A percentile compares a stretch with the other conserved stretches of the same genome.
Evolutionary conservation across 1,140 invertebrate species (phyloP).

Genomic region (Atopsyche davidsoni): DNA sequence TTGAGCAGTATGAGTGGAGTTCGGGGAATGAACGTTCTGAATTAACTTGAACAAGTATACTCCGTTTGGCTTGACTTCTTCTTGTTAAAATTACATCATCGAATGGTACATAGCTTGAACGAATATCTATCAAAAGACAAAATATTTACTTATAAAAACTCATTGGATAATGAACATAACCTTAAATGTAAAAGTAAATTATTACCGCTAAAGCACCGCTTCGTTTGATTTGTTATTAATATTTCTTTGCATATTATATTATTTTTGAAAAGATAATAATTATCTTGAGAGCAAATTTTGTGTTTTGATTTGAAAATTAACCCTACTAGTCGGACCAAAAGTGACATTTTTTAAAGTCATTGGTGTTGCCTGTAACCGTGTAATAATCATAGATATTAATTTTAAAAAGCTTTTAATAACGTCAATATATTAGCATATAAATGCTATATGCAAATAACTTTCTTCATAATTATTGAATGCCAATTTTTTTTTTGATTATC

Average conservation of each 20-base stretch:
- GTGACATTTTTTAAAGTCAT: conserved; percentile 16
- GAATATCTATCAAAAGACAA: conserved; percentile 40
- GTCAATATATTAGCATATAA: neutral
- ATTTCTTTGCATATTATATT: neutral
- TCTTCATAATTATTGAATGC: neutral
- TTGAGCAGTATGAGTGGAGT: conserved; percentile 56
- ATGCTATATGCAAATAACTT: neutral
- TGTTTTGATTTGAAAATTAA: conserved; percentile 13
- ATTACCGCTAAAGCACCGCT: neutral
- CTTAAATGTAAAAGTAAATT: neutral
- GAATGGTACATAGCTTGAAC: conserved; percentile 38
- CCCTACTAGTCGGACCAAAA: conserved; percentile 16
- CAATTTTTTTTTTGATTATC: neutral
- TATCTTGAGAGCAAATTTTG: neutral
- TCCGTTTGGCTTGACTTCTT: conserved; percentile 52
- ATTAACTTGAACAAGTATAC: conserved; percentile 58
- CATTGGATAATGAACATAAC: conserved; percentile 23
- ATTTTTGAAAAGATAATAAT: neutral
- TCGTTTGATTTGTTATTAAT: neutral
- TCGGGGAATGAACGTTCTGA: conserved; percentile 55
- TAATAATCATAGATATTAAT: neutral
- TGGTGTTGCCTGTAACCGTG: neutral
- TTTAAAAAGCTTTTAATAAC: neutral
- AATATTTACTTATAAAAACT: conserved; percentile 38
- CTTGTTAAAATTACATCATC: conserved; percentile 41